Conservation (phyloP, 1,140 invertebrate genomes). For the Pteromalus puparum region DNA sequence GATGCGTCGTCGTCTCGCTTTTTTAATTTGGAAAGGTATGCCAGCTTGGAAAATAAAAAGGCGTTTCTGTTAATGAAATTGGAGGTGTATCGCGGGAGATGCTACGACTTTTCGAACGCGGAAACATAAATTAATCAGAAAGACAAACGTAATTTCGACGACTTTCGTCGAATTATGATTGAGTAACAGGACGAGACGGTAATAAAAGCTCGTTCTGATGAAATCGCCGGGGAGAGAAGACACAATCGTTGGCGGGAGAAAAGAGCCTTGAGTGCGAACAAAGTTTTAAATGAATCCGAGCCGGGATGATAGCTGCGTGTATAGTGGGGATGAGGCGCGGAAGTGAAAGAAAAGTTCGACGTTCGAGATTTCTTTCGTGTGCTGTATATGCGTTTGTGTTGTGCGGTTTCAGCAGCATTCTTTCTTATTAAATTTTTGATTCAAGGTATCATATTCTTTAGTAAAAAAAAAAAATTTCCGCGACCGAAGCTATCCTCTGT, state of each 20-base stretch:
- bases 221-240: not conserved
- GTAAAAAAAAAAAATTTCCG: too few relatives aligned
- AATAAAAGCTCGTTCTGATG: conserved; percentile 34
- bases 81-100: not conserved
- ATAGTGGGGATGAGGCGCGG: not conserved
- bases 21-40: not conserved
- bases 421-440: not conserved
- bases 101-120: not conserved
- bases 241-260: not conserved
- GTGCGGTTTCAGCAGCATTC: not conserved
- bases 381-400: not conserved
- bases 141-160: conserved; percentile 20
- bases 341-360: not conserved
- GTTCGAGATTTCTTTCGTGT: conserved; percentile 3
- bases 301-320: not conserved
- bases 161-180: conserved; percentile 37
- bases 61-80: conserved; percentile 27
- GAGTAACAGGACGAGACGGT: not conserved
- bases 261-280: not conserved
- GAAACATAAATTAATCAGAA: conserved; percentile 39
- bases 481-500: too few relatives aligned
- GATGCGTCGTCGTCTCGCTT: conserved; percentile 70
- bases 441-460: too few relatives aligned
- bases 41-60: not conserved
- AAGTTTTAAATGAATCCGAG: conserved; percentile 28